phyloP scores from a whole-genome alignment of 2,113 vertebrate species.

The Alouatta palliata region DNA sequence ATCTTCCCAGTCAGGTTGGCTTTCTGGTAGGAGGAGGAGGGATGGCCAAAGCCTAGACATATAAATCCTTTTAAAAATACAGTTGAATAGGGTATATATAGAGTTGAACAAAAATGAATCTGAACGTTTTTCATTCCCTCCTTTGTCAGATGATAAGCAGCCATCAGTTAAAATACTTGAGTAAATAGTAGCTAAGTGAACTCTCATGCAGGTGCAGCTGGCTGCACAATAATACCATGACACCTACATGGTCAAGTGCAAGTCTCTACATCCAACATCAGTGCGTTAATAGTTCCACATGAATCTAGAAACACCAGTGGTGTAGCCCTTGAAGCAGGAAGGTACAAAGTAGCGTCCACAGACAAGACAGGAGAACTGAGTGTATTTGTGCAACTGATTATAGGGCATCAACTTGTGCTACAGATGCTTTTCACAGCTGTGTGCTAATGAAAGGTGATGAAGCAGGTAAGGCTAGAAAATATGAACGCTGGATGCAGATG shows the following conservation, averaged over 20 bases:
- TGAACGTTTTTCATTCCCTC: constrained; percentile 65
- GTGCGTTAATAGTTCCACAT: neutral
- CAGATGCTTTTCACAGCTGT: constrained; percentile 91
- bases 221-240: neutral
- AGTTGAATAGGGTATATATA: neutral
- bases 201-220: constrained; percentile 67
- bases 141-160: constrained; percentile 4
- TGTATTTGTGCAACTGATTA: constrained; percentile 93
- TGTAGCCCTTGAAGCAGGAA: constrained; percentile 63
- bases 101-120: neutral
- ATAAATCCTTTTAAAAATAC: neutral
- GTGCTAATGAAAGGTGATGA: constrained; percentile 88
- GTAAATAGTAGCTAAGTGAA: constrained; percentile 75
- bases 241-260: neutral
- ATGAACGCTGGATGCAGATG: constrained; percentile 95
- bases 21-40: neutral
- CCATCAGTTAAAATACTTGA: constrained; percentile 52
- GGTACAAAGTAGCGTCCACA: constrained; percentile 80
- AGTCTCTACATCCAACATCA: constrained; percentile 46
- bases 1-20: neutral
- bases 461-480: constrained; percentile 93
- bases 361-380: constrained; percentile 92
- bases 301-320: constrained; percentile 69
- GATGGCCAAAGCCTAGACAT: neutral
- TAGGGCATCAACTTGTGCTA: constrained; percentile 93